Evolutionary conservation across 2,888 invertebrate genomes (phyloP).

Genomic region (Nomada fabriciana): DNA sequence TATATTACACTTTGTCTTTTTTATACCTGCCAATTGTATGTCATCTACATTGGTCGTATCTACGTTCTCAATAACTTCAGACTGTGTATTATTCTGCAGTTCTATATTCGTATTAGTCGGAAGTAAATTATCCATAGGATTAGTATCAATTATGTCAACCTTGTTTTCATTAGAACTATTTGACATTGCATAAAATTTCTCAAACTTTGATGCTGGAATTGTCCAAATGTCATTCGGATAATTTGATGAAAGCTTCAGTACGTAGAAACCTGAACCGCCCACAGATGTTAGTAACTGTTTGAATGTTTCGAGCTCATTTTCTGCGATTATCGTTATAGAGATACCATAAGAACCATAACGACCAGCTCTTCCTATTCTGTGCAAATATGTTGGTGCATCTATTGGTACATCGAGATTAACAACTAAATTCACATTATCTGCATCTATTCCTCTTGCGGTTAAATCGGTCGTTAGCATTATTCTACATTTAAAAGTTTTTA

Average conservation of each 20-base stretch:
- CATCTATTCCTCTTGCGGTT: slow-evolving; percentile 97
- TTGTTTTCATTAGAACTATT: slow-evolving; percentile 20
- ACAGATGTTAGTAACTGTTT: slow-evolving; percentile 86
- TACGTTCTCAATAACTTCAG: slow-evolving; percentile 2
- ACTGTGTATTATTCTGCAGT: slow-evolving; percentile 14
- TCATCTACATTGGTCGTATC: background rate
- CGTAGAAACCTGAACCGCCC: slow-evolving; percentile 85
- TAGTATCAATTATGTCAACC: slow-evolving; percentile 45
- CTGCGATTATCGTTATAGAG: slow-evolving; percentile 90
- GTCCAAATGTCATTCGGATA: slow-evolving; percentile 79
- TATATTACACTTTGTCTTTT: background rate
- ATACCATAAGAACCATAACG: slow-evolving; percentile 95
- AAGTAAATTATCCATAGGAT: slow-evolving; percentile 51
- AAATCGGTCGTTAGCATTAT: slow-evolving; percentile 96
- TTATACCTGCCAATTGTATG: background rate
- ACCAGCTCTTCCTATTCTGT: slow-evolving; percentile 98
- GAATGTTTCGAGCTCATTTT: slow-evolving; percentile 88
- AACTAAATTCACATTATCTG: slow-evolving; percentile 95
- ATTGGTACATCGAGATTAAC: slow-evolving; percentile 95
- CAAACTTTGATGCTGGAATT: slow-evolving; percentile 69
- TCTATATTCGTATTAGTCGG: slow-evolving; percentile 2
- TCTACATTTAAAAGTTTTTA: slow-evolving; percentile 92
- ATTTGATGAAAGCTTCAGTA: slow-evolving; percentile 84
- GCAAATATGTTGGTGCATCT: slow-evolving; percentile 94
- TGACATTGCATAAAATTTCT: slow-evolving; percentile 70